phyloP scores from a whole-genome alignment of 2,113 vertebrate genomes.

The Tilapia sparmanii region DNA sequence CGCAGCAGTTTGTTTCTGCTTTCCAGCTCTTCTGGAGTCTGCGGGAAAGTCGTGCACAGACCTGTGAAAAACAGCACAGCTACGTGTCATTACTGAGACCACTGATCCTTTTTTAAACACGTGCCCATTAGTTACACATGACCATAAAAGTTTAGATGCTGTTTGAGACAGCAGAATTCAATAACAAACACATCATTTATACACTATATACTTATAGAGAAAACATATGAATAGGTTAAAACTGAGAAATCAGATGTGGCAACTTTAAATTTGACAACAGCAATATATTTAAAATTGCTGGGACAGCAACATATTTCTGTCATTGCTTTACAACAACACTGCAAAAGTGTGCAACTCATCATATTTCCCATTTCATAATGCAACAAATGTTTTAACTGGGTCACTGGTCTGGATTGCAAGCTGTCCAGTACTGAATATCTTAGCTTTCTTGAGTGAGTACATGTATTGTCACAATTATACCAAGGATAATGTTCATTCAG shows the following conservation, averaged over 20 bases:
- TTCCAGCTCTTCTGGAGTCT: slow-evolving; percentile 76
- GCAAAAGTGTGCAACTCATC: background rate
- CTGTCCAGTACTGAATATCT: background rate
- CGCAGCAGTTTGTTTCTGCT: slow-evolving; percentile 82
- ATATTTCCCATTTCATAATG: background rate
- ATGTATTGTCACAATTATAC: background rate
- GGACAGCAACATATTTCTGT: background rate
- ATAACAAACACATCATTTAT: background rate
- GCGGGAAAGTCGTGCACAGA: slow-evolving; percentile 72
- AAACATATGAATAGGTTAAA: background rate
- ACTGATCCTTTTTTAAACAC: background rate
- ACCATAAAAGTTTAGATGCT: background rate
- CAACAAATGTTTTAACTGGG: background rate
- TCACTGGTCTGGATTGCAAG: background rate
- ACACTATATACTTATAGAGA: background rate
- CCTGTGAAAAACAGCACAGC: slow-evolving; percentile 58
- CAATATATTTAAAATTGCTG: background rate
- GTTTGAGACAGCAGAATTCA: background rate
- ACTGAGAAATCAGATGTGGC: background rate
- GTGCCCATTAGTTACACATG: background rate
- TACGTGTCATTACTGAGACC: background rate
- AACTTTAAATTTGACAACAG: background rate
- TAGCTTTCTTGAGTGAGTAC: background rate
- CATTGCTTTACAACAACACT: background rate
- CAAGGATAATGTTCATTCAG: background rate